Conservation (phyloP, 2,113 vertebrate genomes). For the Tragelaphus strepsiceros region DNA sequence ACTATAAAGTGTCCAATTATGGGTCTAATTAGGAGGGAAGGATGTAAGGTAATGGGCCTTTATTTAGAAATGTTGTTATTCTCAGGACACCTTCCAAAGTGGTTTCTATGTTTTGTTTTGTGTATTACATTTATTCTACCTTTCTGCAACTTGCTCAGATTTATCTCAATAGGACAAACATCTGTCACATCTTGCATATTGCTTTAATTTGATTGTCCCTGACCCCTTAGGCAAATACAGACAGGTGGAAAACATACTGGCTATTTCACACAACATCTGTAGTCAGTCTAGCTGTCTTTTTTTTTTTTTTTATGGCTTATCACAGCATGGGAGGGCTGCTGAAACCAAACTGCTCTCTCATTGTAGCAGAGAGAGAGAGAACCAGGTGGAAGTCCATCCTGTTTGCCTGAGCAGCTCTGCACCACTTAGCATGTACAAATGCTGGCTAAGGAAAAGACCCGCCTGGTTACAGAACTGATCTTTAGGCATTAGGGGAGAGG, state of each 20-base stretch:
- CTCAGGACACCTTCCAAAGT: constrained; percentile 15
- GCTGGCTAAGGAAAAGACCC: constrained; percentile 23
- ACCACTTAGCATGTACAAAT: constrained; percentile 2
- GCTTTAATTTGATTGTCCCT: constrained; percentile 48
- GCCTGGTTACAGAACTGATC: neutral
- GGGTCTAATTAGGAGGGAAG: constrained; percentile 67
- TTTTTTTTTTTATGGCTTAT: constrained; percentile 4
- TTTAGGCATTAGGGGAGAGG: neutral
- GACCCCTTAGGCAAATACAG: constrained; percentile 48
- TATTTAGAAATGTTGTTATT: constrained; percentile 64
- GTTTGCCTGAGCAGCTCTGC: neutral
- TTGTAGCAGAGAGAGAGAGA: neutral
- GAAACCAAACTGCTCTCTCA: neutral
- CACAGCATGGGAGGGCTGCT: constrained; percentile 20
- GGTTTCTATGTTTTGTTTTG: constrained; percentile 65
- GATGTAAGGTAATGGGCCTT: constrained; percentile 51
- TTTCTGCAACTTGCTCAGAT: constrained; percentile 62
- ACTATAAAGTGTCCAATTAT: constrained; percentile 61
- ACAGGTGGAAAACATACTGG: constrained; percentile 54
- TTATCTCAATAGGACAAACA: constrained; percentile 52
- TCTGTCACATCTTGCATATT: constrained; percentile 50
- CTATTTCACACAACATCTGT: constrained; percentile 64
- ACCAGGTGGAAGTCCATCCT: constrained; percentile 17
- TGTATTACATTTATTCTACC: constrained; percentile 65
- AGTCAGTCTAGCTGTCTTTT: constrained; percentile 61